Percentiles rank a stretch among this genome's conserved stretches.
phyloP scores from a whole-genome alignment of 2,888 invertebrate genomes.

The Amaurobius ferox region DNA sequence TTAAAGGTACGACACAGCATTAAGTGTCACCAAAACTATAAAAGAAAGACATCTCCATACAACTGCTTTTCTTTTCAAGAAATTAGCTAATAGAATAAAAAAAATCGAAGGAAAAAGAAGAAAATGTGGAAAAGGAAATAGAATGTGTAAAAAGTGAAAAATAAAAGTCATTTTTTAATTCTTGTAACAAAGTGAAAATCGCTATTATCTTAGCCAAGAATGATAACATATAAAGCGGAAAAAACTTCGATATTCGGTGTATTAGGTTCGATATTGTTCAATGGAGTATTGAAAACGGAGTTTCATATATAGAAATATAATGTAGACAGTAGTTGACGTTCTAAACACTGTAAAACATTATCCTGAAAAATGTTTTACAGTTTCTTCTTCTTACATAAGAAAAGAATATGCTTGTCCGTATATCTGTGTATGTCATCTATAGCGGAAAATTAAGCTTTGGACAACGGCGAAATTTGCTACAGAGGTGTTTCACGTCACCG shows the following conservation, averaged over 20 bases:
- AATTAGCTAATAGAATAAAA: neutral
- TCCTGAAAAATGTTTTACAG: too few species aligned
- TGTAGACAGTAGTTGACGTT: too few species aligned
- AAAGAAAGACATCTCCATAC: neutral
- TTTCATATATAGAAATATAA: too few species aligned
- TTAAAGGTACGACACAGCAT: neutral
- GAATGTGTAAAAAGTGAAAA: neutral
- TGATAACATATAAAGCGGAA: neutral
- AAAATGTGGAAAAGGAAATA: neutral
- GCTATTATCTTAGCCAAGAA: neutral
- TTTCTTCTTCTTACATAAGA: too few species aligned
- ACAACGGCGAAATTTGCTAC: too few species aligned
- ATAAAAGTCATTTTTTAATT: neutral
- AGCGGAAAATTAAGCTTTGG: too few species aligned
- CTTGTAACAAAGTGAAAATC: neutral
- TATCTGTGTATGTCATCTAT: too few species aligned
- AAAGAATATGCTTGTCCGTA: too few species aligned
- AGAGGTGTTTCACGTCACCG: too few species aligned
- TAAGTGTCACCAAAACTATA: constrained; percentile 5
- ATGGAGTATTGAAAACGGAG: too few species aligned
- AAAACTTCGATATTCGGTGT: neutral
- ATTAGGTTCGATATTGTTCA: neutral
- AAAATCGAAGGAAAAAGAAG: neutral
- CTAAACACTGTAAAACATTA: too few species aligned
- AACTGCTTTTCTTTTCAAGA: neutral